A percentile compares a stretch with the other conserved stretches of the same genome.
These are phyloP conservation scores for Hydroisotoma schaefferi DNA, from an alignment of 2,888 invertebrate genomes.

Conservation along the genomic window DNA sequence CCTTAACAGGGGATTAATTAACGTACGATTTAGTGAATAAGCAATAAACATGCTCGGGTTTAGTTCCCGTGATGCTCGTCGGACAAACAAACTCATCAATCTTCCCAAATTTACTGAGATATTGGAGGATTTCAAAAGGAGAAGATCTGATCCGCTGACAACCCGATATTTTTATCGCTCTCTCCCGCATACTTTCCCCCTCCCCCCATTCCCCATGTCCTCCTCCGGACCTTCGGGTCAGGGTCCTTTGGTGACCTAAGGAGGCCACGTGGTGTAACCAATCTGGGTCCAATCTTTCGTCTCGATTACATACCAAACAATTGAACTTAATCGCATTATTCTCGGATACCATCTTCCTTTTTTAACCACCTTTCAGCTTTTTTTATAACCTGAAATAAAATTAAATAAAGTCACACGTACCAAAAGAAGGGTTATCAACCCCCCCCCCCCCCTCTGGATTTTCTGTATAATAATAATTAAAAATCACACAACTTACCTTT, in stretches of 20 bases:
- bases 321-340: too few relatives aligned
- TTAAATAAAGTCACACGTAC: too few relatives aligned
- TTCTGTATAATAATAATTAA: too few relatives aligned
- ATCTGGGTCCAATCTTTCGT: not conserved
- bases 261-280: not conserved
- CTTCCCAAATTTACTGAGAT: not conserved
- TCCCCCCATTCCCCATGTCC: not conserved
- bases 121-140: not conserved
- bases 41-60: not conserved
- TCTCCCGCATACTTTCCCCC: not conserved
- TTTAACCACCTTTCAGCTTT: too few relatives aligned
- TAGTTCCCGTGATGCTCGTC: constrained; percentile 1
- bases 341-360: too few relatives aligned
- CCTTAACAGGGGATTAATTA: too few relatives aligned
- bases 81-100: constrained; percentile 6
- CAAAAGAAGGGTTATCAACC: too few relatives aligned
- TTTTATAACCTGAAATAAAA: too few relatives aligned
- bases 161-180: not conserved
- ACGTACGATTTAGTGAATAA: not conserved
- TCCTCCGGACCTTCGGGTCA: not conserved
- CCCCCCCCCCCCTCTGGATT: too few relatives aligned
- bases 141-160: not conserved
- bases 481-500: too few relatives aligned
- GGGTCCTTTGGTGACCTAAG: not conserved
- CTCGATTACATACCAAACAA: not conserved